Base-by-base conservation (phyloP, 2,888 invertebrate genomes). In the Drosophila pegasa region DNA sequence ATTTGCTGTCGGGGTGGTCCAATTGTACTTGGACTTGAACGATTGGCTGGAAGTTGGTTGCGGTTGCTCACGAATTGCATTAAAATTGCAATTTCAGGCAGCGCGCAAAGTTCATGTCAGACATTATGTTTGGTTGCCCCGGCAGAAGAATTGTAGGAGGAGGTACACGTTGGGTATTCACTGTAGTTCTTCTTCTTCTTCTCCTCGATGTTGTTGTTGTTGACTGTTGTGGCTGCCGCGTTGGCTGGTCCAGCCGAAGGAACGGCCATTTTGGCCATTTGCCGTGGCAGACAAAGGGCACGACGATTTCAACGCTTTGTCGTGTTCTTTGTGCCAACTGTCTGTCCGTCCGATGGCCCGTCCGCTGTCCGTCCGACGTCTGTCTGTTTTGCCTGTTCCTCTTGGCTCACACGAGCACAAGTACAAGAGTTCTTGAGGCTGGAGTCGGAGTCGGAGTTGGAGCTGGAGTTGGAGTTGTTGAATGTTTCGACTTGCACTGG, bases 261-360 rank as follows among this genome's bases (percentile, higher is more conserved):
- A 64, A 73, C 74, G 77, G 75, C 75, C 73, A 73, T 78, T 77
- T 78, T 73, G 56, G 68, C 38, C 52, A 38, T 51, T 63, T 63
- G 63, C 55, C 62, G 84, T 73, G 79, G 80, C 77, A 76, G 80
- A 87, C 89, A 88, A 88, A 89, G 87, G 88, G 75, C 82, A 83
- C 87, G 83, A 91, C 90, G 90, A 91, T 89, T 91, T 90, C 90
- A 86, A 89, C 88, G 89, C 89, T 89, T 88, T 85, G 85, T 89
- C 90, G 89, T 90, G 90, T 88, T 87, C 78, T 78, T 87, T 78
- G 78, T 78, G 75, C 76, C 31, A 74, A 50, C 50, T 78, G 75
- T 71, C 77, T 54, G 78, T 73, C 70, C 50, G 1, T 8, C 27
- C 6, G 25, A 25, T 8, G 40, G 72, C 67, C 47, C 12, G 10